A percentile compares a stretch with the other conserved stretches of the same genome.
These are phyloP conservation scores for Ceyx margarethae DNA, from an alignment of 2,113 vertebrate species.

Conservation along the genomic window DNA sequence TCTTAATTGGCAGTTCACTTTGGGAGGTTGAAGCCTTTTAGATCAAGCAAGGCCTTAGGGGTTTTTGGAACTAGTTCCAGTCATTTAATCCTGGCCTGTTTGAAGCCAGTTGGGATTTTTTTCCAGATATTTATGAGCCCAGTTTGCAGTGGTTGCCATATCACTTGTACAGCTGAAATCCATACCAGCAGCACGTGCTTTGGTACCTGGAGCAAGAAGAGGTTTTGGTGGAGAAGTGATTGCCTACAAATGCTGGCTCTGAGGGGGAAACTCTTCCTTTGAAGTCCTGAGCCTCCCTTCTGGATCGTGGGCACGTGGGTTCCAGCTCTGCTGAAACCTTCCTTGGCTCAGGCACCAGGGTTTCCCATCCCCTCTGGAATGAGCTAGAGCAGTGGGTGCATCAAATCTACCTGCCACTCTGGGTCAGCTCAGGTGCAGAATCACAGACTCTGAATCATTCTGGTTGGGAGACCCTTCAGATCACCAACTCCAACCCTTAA, in stretches of 20 bases:
- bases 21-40: background rate
- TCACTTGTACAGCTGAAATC: constrained; percentile 35
- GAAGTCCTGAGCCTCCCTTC: background rate
- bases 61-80: constrained; percentile 35
- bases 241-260: background rate
- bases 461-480: too few species aligned
- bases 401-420: background rate
- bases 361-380: background rate
- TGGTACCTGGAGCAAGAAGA: background rate
- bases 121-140: background rate
- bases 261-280: constrained; percentile 30
- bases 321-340: background rate
- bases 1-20: background rate
- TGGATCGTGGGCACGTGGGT: background rate
- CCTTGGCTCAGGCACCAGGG: background rate
- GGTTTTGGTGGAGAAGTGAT: background rate
- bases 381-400: background rate
- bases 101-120: constrained; percentile 17
- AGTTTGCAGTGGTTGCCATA: background rate
- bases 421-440: background rate
- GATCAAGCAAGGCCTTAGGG: background rate
- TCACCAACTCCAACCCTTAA: too few species aligned
- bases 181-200: background rate
- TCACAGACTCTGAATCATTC: too few species aligned
- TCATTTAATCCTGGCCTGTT: background rate